Base-by-base conservation (phyloP, 2,113 vertebrate genomes). In the Pachypanchax playfairii region DNA sequence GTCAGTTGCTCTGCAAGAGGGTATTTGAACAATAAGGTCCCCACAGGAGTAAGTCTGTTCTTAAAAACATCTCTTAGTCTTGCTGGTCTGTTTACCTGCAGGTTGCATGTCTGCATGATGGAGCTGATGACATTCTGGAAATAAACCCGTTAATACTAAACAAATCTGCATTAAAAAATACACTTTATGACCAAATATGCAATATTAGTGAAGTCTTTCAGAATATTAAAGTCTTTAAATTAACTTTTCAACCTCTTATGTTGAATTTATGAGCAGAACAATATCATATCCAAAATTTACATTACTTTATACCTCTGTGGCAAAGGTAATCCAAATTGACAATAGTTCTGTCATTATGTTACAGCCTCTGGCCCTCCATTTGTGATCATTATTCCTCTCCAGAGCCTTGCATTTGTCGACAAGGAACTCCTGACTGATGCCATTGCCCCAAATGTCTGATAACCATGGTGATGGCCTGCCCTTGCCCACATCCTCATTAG, bases 401-500 rank as follows among this genome's bases (percentile, higher is more conserved):
- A 0, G 29, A 65, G 57, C 28, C 5, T 29, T 28, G 1, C 44
- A 59, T 54, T 69, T 73, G 54, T 69, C 47, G 43, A 66, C 52
- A 65, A 73, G 54, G 54, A 82, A 63, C 43, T 64, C 50, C 46
- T 67, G 59, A 72, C 70, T 51, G 67, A 75, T 80, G 65, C 59
- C 81, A 70, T 39, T 10, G 67, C 41, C 72, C 75, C 11, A 42
- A 21, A 60, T 50, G 60, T 49, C 12, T 60, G 77, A 76, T 82
- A 66, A 57, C 71, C 71, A 73, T 26, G 11, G 66, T 38, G 73
- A 76, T 64, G 60, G 44, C 60, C 69, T 65, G 66, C 64, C 70
- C 74, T 83, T 52, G 55, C 44, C 58, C 73, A 58, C 54, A 75
- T 77, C 70, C 78, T 87, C 76, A 86, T 85, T 84, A 88, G 54